These are phyloP conservation scores for Uria aalge DNA, from an alignment of 2,113 vertebrate genomes.

Conservation along the genomic window DNA sequence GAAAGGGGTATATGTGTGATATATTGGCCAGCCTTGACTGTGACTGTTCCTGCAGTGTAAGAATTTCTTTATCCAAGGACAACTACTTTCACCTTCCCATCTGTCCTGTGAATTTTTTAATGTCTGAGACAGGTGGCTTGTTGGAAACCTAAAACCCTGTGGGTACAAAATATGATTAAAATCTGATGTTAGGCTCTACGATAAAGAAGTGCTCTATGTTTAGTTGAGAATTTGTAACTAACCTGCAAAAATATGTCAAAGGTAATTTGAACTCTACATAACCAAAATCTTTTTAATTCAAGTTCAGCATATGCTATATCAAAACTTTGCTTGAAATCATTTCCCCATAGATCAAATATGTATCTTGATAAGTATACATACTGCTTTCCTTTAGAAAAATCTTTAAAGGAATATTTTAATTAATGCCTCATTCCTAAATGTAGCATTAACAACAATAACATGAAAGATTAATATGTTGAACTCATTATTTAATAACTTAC, in stretches of 20 bases:
- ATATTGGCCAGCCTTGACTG: slow-evolving; percentile 68
- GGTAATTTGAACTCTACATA: slow-evolving; percentile 70
- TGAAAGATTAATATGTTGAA: slow-evolving; percentile 60
- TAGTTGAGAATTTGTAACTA: slow-evolving; percentile 74
- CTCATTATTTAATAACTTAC: slow-evolving; percentile 56
- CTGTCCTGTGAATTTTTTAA: slow-evolving; percentile 87
- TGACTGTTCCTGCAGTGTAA: slow-evolving; percentile 70
- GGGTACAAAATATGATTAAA: slow-evolving; percentile 90
- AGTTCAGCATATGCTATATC: slow-evolving; percentile 64
- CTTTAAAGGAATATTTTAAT: slow-evolving; percentile 43
- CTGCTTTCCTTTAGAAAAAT: slow-evolving; percentile 9
- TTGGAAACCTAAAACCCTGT: slow-evolving; percentile 83
- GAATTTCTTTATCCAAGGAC: slow-evolving; percentile 87
- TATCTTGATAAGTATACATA: not conserved
- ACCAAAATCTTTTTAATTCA: slow-evolving; percentile 71
- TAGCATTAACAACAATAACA: slow-evolving; percentile 56
- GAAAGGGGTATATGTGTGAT: slow-evolving; percentile 57
- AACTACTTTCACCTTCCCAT: slow-evolving; percentile 87
- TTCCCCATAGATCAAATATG: slow-evolving; percentile 46
- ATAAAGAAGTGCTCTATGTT: slow-evolving; percentile 77
- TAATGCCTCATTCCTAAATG: slow-evolving; percentile 53
- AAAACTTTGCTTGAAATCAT: slow-evolving; percentile 56
- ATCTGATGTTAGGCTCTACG: slow-evolving; percentile 78
- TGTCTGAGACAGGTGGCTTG: slow-evolving; percentile 88
- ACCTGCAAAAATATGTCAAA: slow-evolving; percentile 73